phyloP scores from a whole-genome alignment of 2,888 invertebrate genomes.

The Harpalus rufipes region DNA sequence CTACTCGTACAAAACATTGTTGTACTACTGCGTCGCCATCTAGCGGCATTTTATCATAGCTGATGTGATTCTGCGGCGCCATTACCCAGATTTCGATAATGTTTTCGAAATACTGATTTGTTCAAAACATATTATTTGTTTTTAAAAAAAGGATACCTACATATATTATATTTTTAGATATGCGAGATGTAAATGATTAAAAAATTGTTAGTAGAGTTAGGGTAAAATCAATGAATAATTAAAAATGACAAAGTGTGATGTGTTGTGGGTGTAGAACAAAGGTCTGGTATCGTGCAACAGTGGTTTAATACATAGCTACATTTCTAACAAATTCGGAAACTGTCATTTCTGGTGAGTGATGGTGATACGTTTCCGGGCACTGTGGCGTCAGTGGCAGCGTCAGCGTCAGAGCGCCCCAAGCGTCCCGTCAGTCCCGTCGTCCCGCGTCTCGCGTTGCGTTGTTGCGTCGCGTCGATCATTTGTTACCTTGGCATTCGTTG shows the following conservation, averaged over 20 bases:
- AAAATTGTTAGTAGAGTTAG: not conserved
- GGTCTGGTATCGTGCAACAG: not conserved
- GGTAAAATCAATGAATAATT: not conserved
- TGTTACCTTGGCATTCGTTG: conserved; percentile 70
- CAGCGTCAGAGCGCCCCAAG: not conserved
- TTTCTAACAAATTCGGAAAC: conserved; percentile 28
- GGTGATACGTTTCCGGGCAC: conserved; percentile 18
- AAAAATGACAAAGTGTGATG: not conserved
- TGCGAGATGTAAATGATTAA: too few species aligned
- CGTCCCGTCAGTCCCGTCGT: not conserved
- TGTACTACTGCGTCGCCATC: too few species aligned
- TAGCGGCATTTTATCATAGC: too few species aligned
- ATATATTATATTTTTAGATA: too few species aligned
- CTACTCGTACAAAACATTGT: too few species aligned
- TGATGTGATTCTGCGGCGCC: too few species aligned
- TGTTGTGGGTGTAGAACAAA: not conserved
- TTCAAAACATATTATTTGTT: too few species aligned
- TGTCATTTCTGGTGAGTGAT: conserved; percentile 40
- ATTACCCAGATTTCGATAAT: too few species aligned
- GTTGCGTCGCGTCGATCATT: conserved; percentile 67
- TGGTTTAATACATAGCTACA: conserved; percentile 22
- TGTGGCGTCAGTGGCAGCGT: conserved; percentile 19
- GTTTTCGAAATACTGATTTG: too few species aligned
- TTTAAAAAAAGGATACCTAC: too few species aligned
- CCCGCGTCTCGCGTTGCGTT: conserved; percentile 48